phyloP scores from a whole-genome alignment of 2,113 vertebrate genomes.

The Tauraco erythrolophus region DNA sequence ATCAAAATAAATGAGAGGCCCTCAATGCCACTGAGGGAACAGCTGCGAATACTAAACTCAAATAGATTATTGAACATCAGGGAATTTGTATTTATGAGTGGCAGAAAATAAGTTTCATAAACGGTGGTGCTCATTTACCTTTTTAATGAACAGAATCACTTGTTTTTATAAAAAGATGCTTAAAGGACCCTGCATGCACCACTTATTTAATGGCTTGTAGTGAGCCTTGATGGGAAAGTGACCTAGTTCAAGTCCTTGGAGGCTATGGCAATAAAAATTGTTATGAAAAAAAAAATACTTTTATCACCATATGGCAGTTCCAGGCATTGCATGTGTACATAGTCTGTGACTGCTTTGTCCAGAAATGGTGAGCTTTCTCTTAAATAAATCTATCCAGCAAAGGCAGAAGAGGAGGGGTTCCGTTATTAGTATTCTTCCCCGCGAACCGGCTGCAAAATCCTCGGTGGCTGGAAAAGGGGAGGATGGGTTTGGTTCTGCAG shows the following conservation, averaged over 20 bases:
- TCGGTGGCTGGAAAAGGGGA: not conserved
- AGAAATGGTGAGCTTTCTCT: constrained; percentile 25
- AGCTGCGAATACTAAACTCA: not conserved
- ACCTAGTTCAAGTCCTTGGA: constrained; percentile 61
- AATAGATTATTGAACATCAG: not conserved
- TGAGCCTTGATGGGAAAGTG: constrained; percentile 59
- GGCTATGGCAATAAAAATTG: constrained; percentile 54
- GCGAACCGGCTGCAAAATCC: not conserved
- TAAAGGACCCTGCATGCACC: not conserved
- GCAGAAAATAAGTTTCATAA: constrained; percentile 22
- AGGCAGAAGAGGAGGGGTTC: not conserved
- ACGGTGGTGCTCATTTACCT: not conserved
- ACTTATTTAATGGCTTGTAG: constrained; percentile 21
- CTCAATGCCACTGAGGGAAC: not conserved
- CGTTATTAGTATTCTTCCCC: not conserved
- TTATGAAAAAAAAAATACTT: constrained; percentile 59
- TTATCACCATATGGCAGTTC: constrained; percentile 59
- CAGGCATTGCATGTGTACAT: not conserved
- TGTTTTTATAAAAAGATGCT: not conserved
- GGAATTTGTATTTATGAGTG: constrained; percentile 31
- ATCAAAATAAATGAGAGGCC: not conserved
- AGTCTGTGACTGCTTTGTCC: not conserved
- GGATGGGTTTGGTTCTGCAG: not conserved
- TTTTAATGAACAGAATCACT: constrained; percentile 5
- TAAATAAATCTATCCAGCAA: not conserved